Evolutionary conservation across 2,113 vertebrate genomes (phyloP), one percentile per base, ranked within the genome.

Genomic region (Thomomys bottae): DNA sequence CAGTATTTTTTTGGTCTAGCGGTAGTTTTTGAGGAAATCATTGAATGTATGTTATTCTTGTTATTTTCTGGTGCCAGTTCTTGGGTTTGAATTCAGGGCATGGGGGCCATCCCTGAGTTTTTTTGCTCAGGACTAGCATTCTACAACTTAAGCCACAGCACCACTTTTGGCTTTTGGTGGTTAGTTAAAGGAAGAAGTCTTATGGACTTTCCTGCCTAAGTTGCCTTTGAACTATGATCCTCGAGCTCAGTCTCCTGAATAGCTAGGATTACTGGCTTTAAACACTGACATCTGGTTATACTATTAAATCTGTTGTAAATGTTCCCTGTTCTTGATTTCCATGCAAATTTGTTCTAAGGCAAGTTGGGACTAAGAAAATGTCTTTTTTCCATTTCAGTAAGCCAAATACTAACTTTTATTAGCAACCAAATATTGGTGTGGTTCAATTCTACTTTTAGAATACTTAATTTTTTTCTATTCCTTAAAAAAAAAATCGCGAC

Each of bases 391-490:
- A 63, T 80, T 94, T 85, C 28, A 3, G 30, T 75, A 92, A 83
- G 34, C 49, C 63, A 80, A 72, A 83, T 32, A 90, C 14, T 12
- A 88, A 63, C 1, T 1, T 86, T 61, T 40, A 57, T 77, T 79
- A 72, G 79, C 23, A 70, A 12, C 36, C 67, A 63, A 86, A 28
- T 75, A 38, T 77, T 94, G 42, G 17, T 38, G 76, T 87, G 36
- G 28, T 84, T 91, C 26, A 64, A n/a, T 92, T 86, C 91, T 11
- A 75, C 67, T 92, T 86, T 30, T 77, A 36, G 28, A 82, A 87
- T 84, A 64, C 59, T 78, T 10, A 67, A 7, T 88, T 86, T 57
- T 78, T 76, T 54, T 82, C n/a, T 75, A 79, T 6, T 68, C 61
- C 38, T 84, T 84, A 85, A 82, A 92, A 76, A 45, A 42, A n/a